Evolutionary conservation across 23 tunicate species (phyloP).

Genomic region (Oikopleura dioica): DNA sequence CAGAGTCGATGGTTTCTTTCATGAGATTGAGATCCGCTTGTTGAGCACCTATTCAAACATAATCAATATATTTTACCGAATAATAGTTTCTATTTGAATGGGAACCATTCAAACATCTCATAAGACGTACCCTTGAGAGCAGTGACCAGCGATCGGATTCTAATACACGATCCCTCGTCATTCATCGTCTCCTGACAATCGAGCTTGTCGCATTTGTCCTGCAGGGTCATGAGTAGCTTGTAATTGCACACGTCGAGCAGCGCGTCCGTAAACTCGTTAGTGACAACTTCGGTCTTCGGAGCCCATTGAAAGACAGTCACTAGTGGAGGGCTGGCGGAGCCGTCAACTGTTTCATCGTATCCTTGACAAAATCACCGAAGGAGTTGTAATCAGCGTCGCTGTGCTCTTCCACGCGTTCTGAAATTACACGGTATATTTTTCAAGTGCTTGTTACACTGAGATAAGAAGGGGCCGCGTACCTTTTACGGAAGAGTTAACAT

Average conservation of each 20-base stretch:
- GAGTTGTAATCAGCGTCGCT: neutral
- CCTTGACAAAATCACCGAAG: neutral
- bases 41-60: no score
- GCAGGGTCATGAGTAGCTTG: neutral
- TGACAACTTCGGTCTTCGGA: neutral
- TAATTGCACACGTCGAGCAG: slow-evolving; percentile 1
- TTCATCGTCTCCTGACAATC: slow-evolving; percentile 5
- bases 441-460: neutral
- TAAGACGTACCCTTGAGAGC: neutral
- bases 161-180: slow-evolving; percentile 3
- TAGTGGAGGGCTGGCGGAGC: neutral
- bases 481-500: neutral
- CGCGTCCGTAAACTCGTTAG: neutral
- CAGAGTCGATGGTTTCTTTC: no score
- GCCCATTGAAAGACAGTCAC: neutral
- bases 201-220: neutral
- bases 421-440: no score
- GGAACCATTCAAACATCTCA: no score
- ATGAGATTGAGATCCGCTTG: no score
- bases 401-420: neutral
- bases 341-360: neutral
- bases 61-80: no score
- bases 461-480: neutral
- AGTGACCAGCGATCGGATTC: neutral
- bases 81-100: no score